phyloP scores from a whole-genome alignment of 2,888 invertebrate species.

The Diplolepis rosae region DNA sequence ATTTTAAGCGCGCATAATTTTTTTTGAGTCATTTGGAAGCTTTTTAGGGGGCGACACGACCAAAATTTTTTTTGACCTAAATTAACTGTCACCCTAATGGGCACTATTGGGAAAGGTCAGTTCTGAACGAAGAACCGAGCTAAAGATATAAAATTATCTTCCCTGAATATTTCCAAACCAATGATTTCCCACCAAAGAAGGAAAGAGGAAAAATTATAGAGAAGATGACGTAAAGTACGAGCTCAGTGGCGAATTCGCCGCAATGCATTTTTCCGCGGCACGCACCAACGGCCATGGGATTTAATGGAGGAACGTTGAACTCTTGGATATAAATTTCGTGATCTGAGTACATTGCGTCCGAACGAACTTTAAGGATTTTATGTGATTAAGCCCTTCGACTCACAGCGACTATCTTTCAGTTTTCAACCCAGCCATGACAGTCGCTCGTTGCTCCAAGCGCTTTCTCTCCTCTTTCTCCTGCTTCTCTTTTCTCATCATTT shows the following conservation, averaged over 20 bases:
- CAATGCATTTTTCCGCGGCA: conserved; percentile 56
- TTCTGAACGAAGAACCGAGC: background rate
- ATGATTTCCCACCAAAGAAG: background rate
- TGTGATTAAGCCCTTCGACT: conserved; percentile 60
- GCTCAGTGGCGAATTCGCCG: background rate
- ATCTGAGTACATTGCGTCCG: conserved; percentile 39
- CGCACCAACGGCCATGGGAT: conserved; percentile 57
- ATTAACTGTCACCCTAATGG: too few relatives aligned
- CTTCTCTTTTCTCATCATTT: conserved; percentile 32
- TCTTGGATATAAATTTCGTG: conserved; percentile 54
- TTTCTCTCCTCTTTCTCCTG: conserved; percentile 30
- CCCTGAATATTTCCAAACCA: background rate
- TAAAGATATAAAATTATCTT: background rate
- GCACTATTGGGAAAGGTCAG: background rate
- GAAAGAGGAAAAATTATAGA: too few relatives aligned
- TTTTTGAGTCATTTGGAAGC: too few relatives aligned
- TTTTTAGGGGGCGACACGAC: too few relatives aligned
- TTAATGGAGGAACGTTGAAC: conserved; percentile 62
- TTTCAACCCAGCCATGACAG: conserved; percentile 13
- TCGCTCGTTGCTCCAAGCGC: conserved; percentile 9
- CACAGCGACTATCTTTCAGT: conserved; percentile 37
- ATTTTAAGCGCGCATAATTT: too few relatives aligned
- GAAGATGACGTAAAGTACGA: background rate
- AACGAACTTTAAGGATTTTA: conserved; percentile 64
- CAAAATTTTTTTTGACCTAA: too few relatives aligned